Percentiles rank a stretch among this genome's conserved stretches.
Conservation (phyloP, 2,797 vertebrate genomes). For the Danio aesculapii region DNA sequence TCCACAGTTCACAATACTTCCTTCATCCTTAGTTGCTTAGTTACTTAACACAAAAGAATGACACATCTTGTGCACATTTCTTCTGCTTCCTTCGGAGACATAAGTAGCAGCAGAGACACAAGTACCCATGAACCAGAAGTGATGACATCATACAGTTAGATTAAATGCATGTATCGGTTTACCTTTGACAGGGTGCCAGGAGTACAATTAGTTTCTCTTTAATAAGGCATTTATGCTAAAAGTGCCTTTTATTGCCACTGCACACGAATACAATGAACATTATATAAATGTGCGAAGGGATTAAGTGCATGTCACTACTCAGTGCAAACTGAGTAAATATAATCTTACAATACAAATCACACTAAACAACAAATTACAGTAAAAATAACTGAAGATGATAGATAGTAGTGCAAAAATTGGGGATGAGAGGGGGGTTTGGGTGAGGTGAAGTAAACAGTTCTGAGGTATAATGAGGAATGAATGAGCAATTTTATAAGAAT, state of each 20-base stretch:
- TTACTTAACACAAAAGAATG: slow-evolving; percentile 10
- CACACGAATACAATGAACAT: no score
- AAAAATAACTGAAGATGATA: no score
- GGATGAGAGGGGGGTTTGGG: no score
- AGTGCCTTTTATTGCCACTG: no score
- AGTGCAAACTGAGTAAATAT: no score
- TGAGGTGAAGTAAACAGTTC: no score
- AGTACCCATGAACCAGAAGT: not conserved
- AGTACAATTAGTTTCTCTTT: slow-evolving; percentile 14
- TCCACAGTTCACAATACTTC: not conserved
- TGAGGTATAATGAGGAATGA: no score
- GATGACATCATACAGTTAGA: not conserved
- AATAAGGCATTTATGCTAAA: not conserved
- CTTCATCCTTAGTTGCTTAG: slow-evolving; percentile 5
- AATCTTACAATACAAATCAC: no score
- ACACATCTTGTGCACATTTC: slow-evolving; percentile 6
- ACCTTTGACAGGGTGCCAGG: slow-evolving; percentile 4
- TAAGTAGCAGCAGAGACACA: not conserved
- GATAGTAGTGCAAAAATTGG: no score
- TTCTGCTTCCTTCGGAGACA: not conserved
- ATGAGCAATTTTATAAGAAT: not conserved
- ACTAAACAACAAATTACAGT: no score
- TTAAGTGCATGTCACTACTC: no score
- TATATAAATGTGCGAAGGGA: no score
- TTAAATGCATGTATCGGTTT: not conserved